Conservation (phyloP, 1,140 invertebrate species). For the Cheumatopsyche charites region DNA sequence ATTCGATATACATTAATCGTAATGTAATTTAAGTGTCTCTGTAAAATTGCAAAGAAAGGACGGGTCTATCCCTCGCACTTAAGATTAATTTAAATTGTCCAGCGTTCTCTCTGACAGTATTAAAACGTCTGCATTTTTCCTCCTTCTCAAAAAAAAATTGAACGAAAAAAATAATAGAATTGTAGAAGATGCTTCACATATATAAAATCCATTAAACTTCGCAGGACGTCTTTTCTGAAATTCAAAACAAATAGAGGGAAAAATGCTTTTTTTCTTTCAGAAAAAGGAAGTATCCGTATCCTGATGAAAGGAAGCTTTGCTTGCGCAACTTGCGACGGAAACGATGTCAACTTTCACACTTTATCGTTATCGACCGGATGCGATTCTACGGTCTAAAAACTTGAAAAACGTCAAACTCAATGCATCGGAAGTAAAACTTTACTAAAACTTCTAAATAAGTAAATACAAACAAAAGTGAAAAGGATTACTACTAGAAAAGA, state of each 20-base stretch:
- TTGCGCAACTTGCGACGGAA: conserved; percentile 26
- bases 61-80: not conserved
- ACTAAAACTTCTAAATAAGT: conserved; percentile 26
- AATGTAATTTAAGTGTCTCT: too few relatives aligned
- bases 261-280: not conserved
- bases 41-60: not conserved
- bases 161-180: too few relatives aligned
- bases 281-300: not conserved
- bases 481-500: too few relatives aligned
- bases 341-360: conserved; percentile 33
- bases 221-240: too few relatives aligned
- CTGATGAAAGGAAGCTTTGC: conserved; percentile 7
- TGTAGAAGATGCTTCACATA: too few relatives aligned
- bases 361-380: conserved; percentile 41
- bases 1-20: too few relatives aligned
- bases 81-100: conserved; percentile 1
- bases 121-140: conserved; percentile 9
- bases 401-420: conserved; percentile 40
- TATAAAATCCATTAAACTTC: too few relatives aligned
- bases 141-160: too few relatives aligned
- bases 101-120: not conserved
- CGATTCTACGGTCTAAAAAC: conserved; percentile 19
- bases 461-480: not conserved
- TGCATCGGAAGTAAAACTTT: conserved; percentile 35
- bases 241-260: not conserved